Evolutionary conservation across 1,140 invertebrate genomes (phyloP).

Genomic region (Probaryconus sp.): DNA sequence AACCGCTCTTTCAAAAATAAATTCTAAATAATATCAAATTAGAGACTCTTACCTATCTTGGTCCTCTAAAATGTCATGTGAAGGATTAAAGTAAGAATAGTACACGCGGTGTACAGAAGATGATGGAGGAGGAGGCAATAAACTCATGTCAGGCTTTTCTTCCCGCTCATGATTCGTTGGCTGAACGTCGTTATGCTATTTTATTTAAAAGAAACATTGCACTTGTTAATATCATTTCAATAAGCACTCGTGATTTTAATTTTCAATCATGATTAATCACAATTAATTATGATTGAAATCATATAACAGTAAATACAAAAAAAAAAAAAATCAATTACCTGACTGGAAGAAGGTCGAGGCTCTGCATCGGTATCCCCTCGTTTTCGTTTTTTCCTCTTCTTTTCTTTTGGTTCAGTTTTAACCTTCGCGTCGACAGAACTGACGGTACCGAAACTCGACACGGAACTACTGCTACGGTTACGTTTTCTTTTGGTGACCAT

Average conservation of each 20-base stretch:
- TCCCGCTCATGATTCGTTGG: slow-evolving; percentile 83
- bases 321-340: slow-evolving; percentile 65
- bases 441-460: slow-evolving; percentile 73
- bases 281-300: too few relatives aligned
- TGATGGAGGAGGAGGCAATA: slow-evolving; percentile 69
- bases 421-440: slow-evolving; percentile 71
- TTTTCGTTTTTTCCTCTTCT: slow-evolving; percentile 72
- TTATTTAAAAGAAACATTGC: slow-evolving; percentile 23
- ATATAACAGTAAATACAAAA: too few relatives aligned
- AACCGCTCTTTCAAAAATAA: too few relatives aligned
- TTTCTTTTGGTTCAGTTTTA: slow-evolving; percentile 69
- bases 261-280: too few relatives aligned
- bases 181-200: slow-evolving; percentile 77
- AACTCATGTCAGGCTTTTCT: slow-evolving; percentile 69
- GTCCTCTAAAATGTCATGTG: slow-evolving; percentile 74
- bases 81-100: slow-evolving; percentile 75
- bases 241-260: too few relatives aligned
- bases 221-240: too few relatives aligned
- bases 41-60: slow-evolving; percentile 75
- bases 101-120: slow-evolving; percentile 70
- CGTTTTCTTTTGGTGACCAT: slow-evolving; percentile 76
- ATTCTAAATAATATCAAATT: too few relatives aligned
- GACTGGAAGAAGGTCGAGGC: slow-evolving; percentile 68
- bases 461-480: slow-evolving; percentile 78
- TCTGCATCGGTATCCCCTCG: slow-evolving; percentile 63